Base-by-base conservation (phyloP, 2,888 invertebrate genomes). In the Alsophila aescularia region DNA sequence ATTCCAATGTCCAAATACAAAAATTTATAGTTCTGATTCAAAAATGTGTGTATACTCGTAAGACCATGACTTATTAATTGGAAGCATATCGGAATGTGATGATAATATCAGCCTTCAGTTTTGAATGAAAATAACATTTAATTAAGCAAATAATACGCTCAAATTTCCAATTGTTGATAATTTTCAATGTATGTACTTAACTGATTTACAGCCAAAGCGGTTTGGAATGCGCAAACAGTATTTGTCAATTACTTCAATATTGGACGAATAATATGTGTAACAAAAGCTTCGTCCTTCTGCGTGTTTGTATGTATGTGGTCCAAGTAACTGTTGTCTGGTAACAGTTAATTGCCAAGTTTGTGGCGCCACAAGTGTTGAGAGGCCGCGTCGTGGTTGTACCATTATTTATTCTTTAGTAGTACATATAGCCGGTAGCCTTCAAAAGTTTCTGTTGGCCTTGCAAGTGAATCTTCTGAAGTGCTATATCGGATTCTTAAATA, bases 141-240 rank as follows among this genome's bases (percentile, higher is more conserved):
- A 35, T 35, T 14, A 15, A 2, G 35, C 9, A 35, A 15, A 35
- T 9, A 15, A 1, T 15, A 35, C 15, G 39, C 39, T 39, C 39
- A 21, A 39, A 39, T 39, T 21, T 39, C 8, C 15, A 15, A 5
- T n/a, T 12, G 2, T 32, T n/a, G 1, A n/a, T 8, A 10, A 15
- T 9, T 15, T 35, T 35, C 15, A 15, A 35, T 35, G 14, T 35
- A 10, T 35, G n/a, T 4, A 14, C 7, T 15, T 13, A 40, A 8
- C 9, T 41, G 14, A 5, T 29, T 10, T 6, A 6, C 36, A 39
- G 6, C 35, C 10, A 29, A 21, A 41, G 35, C 4, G 16, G 42
- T 24, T 18, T 40, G 52, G 40, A 29, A 52, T 52, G 52, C 27
- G 40, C 45, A 34, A 45, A 45, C 29, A 52, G n/a, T 35, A 21